Conservation (phyloP, 2,113 vertebrate genomes). For the Herpetotheres cachinnans region DNA sequence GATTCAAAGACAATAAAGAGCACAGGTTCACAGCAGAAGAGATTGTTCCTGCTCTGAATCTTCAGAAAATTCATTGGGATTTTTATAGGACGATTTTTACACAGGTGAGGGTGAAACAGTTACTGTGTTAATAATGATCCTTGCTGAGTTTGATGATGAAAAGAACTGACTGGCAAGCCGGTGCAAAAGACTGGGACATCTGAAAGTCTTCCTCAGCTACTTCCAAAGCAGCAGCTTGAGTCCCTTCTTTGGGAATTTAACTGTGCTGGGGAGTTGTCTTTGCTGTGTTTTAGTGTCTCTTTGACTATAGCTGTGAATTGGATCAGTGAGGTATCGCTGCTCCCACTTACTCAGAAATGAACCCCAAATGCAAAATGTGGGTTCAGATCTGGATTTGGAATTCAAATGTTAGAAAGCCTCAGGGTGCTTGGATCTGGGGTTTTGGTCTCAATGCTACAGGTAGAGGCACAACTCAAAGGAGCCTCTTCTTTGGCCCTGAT, state of each 20-base stretch:
- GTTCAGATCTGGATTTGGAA: not conserved
- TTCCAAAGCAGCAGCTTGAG: conserved; percentile 29
- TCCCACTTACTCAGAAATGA: not conserved
- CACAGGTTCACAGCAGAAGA: not conserved
- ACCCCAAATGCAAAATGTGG: not conserved
- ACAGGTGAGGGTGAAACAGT: conserved; percentile 10
- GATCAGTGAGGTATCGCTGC: not conserved
- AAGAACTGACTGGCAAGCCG: not conserved
- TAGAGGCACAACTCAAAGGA: not conserved
- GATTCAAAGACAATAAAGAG: conserved; percentile 46
- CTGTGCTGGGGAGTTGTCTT: not conserved
- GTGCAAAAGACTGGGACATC: conserved; percentile 7
- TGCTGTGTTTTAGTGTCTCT: not conserved
- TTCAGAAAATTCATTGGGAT: conserved; percentile 12
- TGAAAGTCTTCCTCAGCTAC: not conserved
- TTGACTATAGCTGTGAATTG: not conserved
- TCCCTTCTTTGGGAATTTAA: conserved; percentile 1
- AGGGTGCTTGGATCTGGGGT: not conserved
- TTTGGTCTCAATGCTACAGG: not conserved
- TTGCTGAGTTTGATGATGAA: conserved; percentile 50
- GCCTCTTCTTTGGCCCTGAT: not conserved
- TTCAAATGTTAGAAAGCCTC: not conserved
- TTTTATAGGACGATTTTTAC: conserved; percentile 4
- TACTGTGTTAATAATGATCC: conserved; percentile 37
- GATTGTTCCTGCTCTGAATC: not conserved